A percentile compares a stretch with the other conserved stretches of the same genome.
These are phyloP conservation scores for Gymnocephalus cernua DNA, from an alignment of 2,113 vertebrate genomes.

Conservation along the genomic window DNA sequence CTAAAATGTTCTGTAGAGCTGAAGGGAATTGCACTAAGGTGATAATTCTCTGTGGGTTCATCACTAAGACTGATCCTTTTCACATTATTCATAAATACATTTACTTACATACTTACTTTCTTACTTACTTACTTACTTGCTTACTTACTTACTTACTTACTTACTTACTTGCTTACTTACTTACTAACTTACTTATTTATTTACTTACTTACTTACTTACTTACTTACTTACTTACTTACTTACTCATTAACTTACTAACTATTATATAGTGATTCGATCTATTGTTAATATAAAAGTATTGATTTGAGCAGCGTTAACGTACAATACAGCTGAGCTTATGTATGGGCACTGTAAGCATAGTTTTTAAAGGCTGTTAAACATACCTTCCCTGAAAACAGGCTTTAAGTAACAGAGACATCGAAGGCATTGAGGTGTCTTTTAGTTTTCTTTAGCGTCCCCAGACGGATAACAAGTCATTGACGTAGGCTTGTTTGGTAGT, in stretches of 20 bases:
- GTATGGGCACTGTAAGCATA: background rate
- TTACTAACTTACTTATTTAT: too few relatives aligned
- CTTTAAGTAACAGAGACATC: constrained; percentile 18
- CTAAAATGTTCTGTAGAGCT: background rate
- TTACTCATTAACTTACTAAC: too few relatives aligned
- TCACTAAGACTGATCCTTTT: background rate
- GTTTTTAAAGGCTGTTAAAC: constrained; percentile 30
- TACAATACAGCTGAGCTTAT: background rate
- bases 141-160: too few relatives aligned
- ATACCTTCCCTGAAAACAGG: constrained; percentile 8
- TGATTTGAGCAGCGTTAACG: constrained; percentile 9
- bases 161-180: too few relatives aligned
- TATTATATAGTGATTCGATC: background rate
- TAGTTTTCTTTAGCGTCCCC: constrained; percentile 24
- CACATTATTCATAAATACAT: background rate
- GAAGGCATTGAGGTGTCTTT: constrained; percentile 35
- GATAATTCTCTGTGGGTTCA: background rate
- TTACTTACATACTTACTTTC: too few relatives aligned
- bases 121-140: too few relatives aligned
- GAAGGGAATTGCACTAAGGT: background rate
- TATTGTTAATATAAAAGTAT: background rate
- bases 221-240: too few relatives aligned
- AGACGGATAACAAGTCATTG: constrained; percentile 54
- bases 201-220: too few relatives aligned
- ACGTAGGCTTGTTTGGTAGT: constrained; percentile 70